Evolutionary conservation across 2,113 vertebrate genomes (phyloP), one percentile per base, ranked within the genome.

Genomic region (Callocephalon fimbriatum): DNA sequence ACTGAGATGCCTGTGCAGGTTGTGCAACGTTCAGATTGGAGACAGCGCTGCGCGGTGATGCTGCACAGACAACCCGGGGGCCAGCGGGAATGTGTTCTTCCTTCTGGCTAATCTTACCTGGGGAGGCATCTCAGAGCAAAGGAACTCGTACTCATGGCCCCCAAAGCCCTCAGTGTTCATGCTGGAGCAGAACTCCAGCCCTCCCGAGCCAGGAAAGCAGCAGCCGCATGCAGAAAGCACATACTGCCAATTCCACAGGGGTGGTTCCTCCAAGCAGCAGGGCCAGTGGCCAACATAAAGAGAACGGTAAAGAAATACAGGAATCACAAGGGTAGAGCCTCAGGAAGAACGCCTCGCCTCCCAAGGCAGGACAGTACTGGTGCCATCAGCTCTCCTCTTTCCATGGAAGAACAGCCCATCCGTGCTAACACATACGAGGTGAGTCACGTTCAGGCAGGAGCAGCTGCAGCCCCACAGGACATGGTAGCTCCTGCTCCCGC

Each of bases 201-300:
- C n/a, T 50, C 35, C 5, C 0, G 2, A 62, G 79, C 82, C 90
- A 82, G 75, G 56, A 70, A 75, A 86, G 92, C 93, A 72, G 38
- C 0, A 1, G 86, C 85, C 4, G 3, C 5, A 0, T 17, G 65
- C 11, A 70, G 81, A 76, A 79, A 80, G 44, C 19, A 0, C 35
- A 6, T 2, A 2, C 48, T 62, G 72, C 93, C 90, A 93, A 8
- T 38, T 75, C 88, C 91, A 59, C 3, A 0, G 59, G 88, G 94
- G 91, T 51, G 92, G 89, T 17, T 94, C 86, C 65, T 79, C 10
- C 2, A 17, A 88, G 70, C 85, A 72, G 54, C 63, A 51, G 92
- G 92, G 88, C 79, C 4, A 83, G 70, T 19, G 74, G 95, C 96
- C 97, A 97, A 79, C 4, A 18, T 8, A 76, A 95, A 97, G 95